Percentiles rank a stretch among this genome's conserved stretches.
Evolutionary conservation across 2,797 vertebrate genomes (phyloP).

Genomic region (Spatula versicolor): DNA sequence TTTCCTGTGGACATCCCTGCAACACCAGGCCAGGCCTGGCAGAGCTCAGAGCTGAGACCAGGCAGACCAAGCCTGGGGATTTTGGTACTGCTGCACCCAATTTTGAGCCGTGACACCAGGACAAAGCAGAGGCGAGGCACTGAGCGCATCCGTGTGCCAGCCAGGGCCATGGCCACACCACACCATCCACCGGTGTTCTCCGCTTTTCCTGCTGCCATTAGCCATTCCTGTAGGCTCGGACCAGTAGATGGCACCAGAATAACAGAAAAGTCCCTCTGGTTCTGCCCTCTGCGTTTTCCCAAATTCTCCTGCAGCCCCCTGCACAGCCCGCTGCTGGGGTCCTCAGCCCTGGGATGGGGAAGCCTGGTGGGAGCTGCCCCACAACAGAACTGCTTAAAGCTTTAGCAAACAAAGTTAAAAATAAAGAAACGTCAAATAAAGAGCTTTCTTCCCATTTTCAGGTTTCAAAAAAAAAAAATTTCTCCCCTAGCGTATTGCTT

Average conservation of each 20-base stretch:
- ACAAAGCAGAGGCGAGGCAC: not conserved
- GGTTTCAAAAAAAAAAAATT: not conserved
- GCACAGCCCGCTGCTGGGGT: rapidly evolving
- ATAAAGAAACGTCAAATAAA: not conserved
- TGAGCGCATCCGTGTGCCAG: rapidly evolving
- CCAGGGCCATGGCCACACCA: rapidly evolving
- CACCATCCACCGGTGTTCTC: rapidly evolving
- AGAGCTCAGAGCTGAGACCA: not conserved
- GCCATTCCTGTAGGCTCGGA: not conserved
- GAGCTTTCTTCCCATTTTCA: not conserved
- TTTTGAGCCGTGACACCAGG: not conserved
- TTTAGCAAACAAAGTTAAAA: not conserved
- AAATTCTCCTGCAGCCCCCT: rapidly evolving
- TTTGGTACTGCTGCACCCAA: rapidly evolving
- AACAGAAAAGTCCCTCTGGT: not conserved
- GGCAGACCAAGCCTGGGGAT: not conserved
- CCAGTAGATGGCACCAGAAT: conserved; percentile 72
- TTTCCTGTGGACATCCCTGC: not conserved
- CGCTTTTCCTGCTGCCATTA: not conserved
- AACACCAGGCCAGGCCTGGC: not conserved
- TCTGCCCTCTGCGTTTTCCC: not conserved
- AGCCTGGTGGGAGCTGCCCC: not conserved
- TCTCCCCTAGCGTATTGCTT: not conserved
- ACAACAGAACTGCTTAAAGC: not conserved
- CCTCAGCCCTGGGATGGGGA: not conserved